Evolutionary conservation across 2,888 invertebrate species (phyloP), one percentile per base, ranked within the genome.

Genomic region (Mimas tiliae): DNA sequence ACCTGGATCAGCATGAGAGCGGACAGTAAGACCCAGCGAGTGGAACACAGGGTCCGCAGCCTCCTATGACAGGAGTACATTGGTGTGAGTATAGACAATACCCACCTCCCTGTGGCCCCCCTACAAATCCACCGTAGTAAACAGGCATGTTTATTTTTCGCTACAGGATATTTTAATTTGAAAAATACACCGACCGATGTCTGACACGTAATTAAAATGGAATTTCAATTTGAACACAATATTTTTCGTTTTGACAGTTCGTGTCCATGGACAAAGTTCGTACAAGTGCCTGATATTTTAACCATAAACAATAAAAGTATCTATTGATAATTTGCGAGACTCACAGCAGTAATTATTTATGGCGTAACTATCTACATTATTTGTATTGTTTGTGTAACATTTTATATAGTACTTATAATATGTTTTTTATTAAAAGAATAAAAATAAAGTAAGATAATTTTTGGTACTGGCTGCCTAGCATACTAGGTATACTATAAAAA

Each of bases 81-180:
- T 73, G 68, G 21, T 65, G 70, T 6, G 89, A 84, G 74, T 78
- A 90, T 45, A 87, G 69, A 65, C 87, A 88, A 73, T 90, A 90
- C 50, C 90, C 88, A 0, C 90, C 90, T 0, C 84, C 77, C 1
- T 90, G 90, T 0, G 86, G 83, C 0, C 91, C 90, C 6, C 91
- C 90, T n/a, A 82, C 81, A 55, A 77, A 90, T 4, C 90, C 90
- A 65, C 91, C 90, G 73, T 89, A 90, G 73, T 89, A 91, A 11
- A 90, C 84, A 8, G 87, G 84, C 91, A 91, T 91, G 16, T 34
- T 76, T 62, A 47, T 11, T 21, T 58, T 34, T 70, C 47, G 14
- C 7, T 2, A 65, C 58, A 70, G 55, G 50, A 51, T 52, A 65
- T 64, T 62, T 55, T 14, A 64, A 16, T 50, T 65, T 53, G 27